Percentiles rank a stretch among this genome's conserved stretches.
Conservation (phyloP, 1,140 invertebrate genomes). For the Caenorhabditis tropicalis region DNA sequence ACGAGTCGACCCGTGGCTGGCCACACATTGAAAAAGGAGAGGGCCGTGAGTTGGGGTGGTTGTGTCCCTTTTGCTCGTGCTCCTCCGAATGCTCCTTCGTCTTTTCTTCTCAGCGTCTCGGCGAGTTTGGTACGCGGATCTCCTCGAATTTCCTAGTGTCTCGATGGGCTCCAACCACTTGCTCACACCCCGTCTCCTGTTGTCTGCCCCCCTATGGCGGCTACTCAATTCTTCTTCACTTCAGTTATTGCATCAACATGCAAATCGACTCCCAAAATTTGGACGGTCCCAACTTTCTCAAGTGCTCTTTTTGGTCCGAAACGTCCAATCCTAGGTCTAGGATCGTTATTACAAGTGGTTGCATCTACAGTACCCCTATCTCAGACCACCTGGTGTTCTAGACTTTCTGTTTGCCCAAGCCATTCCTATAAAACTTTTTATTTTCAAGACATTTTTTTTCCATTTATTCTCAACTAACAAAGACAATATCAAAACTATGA, state of each 20-base stretch:
- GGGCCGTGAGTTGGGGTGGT: constrained; percentile 36
- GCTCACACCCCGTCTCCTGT: constrained; percentile 32
- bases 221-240: constrained; percentile 44
- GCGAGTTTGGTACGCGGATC: constrained; percentile 14
- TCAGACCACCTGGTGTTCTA: not conserved
- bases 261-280: constrained; percentile 21
- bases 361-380: not conserved
- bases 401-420: not conserved
- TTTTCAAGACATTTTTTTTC: not conserved
- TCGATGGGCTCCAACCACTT: not conserved
- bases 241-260: constrained; percentile 42
- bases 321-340: not conserved
- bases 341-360: not conserved
- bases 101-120: constrained; percentile 38
- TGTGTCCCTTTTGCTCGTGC: constrained; percentile 25
- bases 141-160: constrained; percentile 35
- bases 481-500: not conserved
- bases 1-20: constrained; percentile 28
- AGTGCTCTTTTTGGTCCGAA: not conserved
- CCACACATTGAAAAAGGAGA: constrained; percentile 43
- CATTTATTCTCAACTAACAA: not conserved
- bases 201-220: constrained; percentile 34
- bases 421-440: not conserved
- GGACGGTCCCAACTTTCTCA: constrained; percentile 7
- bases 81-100: constrained; percentile 28